Percentiles rank a stretch among this genome's conserved stretches.
These are phyloP conservation scores for Eriosoma lanigerum DNA, from an alignment of 1,140 invertebrate species.

Conservation along the genomic window DNA sequence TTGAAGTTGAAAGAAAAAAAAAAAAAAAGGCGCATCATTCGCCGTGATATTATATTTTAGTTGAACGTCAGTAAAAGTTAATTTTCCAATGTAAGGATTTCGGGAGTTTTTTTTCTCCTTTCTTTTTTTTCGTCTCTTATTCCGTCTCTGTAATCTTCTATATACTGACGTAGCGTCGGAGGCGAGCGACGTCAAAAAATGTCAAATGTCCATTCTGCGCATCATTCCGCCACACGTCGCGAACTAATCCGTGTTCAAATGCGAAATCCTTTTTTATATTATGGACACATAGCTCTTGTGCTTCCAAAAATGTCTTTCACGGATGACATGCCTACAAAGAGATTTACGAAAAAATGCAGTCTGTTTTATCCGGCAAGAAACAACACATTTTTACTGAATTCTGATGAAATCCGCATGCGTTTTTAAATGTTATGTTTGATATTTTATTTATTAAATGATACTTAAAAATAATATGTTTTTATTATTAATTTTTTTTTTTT, in stretches of 20 bases:
- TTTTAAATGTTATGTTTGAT: too few species aligned
- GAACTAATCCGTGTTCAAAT: neutral
- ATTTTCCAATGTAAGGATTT: neutral
- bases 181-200: neutral
- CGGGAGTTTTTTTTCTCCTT: neutral
- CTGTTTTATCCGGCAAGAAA: too few species aligned
- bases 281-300: too few species aligned
- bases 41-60: too few species aligned
- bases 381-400: too few species aligned
- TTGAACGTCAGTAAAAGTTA: constrained; percentile 17
- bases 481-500: too few species aligned
- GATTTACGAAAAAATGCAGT: neutral
- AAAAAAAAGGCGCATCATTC: neutral
- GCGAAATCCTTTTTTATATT: too few species aligned
- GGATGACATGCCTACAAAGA: neutral
- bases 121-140: too few species aligned
- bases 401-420: too few species aligned
- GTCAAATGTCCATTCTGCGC: neutral
- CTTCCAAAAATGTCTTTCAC: neutral
- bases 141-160: neutral
- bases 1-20: too few species aligned
- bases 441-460: too few species aligned
- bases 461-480: too few species aligned
- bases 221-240: neutral
- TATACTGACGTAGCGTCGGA: neutral